These are phyloP conservation scores for Ciconia nigra DNA, from an alignment of 2,797 vertebrate genomes.

Conservation along the genomic window DNA sequence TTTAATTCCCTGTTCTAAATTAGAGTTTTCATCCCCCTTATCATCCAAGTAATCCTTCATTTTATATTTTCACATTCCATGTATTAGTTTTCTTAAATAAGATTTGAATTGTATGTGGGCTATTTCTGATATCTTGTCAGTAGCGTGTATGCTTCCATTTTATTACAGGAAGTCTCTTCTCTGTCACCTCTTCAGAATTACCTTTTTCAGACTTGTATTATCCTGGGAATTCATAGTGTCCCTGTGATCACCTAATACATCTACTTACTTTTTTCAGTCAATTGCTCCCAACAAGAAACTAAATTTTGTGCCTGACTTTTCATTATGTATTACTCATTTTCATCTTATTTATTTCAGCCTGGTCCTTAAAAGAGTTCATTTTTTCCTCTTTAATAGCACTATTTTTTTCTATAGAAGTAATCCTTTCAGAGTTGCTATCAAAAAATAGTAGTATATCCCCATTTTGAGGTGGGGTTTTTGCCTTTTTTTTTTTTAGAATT, in stretches of 20 bases:
- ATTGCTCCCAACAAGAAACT: not conserved
- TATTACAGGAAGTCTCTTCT: not conserved
- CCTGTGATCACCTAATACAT: not conserved
- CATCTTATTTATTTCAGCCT: not conserved
- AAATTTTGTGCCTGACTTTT: not conserved
- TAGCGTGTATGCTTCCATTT: not conserved
- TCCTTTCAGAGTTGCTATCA: not conserved
- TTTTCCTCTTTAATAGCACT: not conserved
- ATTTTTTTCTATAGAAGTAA: not conserved
- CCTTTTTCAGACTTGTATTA: not conserved
- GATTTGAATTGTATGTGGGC: not conserved
- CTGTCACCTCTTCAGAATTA: not conserved
- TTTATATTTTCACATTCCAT: not conserved
- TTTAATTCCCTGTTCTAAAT: not conserved
- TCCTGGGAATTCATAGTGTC: not conserved
- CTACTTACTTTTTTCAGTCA: not conserved
- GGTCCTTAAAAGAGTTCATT: not conserved
- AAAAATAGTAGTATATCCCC: not conserved
- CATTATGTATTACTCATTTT: not conserved
- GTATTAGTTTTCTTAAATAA: not conserved
- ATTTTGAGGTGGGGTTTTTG: fast-evolving
- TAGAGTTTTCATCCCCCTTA: not conserved
- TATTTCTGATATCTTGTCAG: not conserved
- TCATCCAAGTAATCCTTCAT: not conserved
- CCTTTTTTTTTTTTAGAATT: not conserved